Percentiles rank a stretch among this genome's conserved stretches.
phyloP scores from a whole-genome alignment of 1,140 invertebrate species.

The Berghia stephanieae region DNA sequence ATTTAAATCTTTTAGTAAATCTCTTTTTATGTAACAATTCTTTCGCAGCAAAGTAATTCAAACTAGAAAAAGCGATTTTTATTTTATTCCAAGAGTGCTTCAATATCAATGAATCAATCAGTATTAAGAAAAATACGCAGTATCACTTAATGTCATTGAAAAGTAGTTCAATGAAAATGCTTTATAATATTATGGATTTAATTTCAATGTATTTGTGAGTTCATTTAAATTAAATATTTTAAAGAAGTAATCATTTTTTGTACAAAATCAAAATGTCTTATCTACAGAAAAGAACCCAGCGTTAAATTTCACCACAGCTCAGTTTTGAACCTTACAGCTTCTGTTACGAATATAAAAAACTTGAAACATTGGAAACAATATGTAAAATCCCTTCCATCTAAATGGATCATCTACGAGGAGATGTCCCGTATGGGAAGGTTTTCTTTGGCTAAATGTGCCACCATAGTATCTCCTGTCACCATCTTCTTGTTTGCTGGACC shows the following conservation, averaged over 20 bases:
- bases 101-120: too few species aligned
- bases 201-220: background rate
- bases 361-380: constrained; percentile 64
- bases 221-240: background rate
- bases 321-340: constrained; percentile 70
- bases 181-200: too few species aligned
- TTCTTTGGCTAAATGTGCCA: constrained; percentile 75
- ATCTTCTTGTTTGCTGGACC: constrained; percentile 83
- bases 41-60: too few species aligned
- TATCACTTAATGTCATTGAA: too few species aligned
- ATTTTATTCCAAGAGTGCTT: too few species aligned
- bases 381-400: constrained; percentile 73
- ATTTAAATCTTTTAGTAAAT: too few species aligned
- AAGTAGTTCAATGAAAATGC: too few species aligned
- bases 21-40: too few species aligned
- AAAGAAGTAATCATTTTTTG: background rate
- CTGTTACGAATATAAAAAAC: constrained; percentile 39
- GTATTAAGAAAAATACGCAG: too few species aligned
- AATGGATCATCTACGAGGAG: constrained; percentile 88
- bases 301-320: constrained; percentile 81
- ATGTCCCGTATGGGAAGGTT: constrained; percentile 72
- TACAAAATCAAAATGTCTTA: too few species aligned
- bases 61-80: too few species aligned
- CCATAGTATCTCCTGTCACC: constrained; percentile 80
- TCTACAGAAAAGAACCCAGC: constrained; percentile 76